Evolutionary conservation across 2,113 vertebrate genomes (phyloP).

Genomic region (Aspiorhynchus laticeps): DNA sequence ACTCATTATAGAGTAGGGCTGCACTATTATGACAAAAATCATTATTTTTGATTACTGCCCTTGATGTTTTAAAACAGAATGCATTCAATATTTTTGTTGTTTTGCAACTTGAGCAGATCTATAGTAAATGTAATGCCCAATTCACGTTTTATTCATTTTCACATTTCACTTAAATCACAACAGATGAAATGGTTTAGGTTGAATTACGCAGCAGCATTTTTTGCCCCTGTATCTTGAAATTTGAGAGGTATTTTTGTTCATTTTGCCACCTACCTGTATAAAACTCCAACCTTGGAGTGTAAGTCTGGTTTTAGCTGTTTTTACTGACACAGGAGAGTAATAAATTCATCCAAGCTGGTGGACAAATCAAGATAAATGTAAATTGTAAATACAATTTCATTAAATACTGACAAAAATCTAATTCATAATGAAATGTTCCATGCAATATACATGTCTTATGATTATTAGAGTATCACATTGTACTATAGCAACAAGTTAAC

Average conservation of each 20-base stretch:
- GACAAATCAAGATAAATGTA: no score
- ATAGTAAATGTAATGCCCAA: not conserved
- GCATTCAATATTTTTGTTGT: not conserved
- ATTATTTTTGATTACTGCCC: not conserved
- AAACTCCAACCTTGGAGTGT: no score
- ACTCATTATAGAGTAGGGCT: not conserved
- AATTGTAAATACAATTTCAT: no score
- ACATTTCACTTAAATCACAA: not conserved
- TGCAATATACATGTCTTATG: no score
- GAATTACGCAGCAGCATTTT: not conserved
- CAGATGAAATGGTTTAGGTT: not conserved
- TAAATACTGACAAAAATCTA: no score
- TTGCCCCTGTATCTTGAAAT: not conserved
- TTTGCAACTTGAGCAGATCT: not conserved
- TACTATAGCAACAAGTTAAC: not conserved
- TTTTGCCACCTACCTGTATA: not conserved
- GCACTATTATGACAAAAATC: not conserved
- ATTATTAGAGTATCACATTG: not conserved
- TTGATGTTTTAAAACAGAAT: not conserved
- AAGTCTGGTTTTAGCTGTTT: no score
- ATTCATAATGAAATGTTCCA: no score
- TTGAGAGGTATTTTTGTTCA: not conserved
- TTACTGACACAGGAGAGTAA: no score
- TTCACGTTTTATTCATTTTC: not conserved
- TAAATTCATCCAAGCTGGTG: no score